phyloP scores from a whole-genome alignment of 2,113 vertebrate genomes.

The Peromyscus leucopus region DNA sequence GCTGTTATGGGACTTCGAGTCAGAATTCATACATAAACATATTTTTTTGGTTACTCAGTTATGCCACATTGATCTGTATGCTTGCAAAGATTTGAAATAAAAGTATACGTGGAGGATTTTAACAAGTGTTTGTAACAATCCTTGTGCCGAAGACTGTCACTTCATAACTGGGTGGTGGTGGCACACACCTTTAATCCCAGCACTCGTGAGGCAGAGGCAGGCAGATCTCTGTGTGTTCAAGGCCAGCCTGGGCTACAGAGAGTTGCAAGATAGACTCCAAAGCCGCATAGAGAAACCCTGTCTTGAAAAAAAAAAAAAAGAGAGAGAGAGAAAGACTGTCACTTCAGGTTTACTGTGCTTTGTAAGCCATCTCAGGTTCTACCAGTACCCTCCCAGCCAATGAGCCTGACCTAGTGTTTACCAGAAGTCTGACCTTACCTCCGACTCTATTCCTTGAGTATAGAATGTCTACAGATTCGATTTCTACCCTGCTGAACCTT shows the following conservation, averaged over 20 bases:
- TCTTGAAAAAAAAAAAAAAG: no score
- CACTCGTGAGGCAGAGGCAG: no score
- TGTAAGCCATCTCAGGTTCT: not conserved
- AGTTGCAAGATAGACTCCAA: no score
- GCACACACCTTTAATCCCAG: no score
- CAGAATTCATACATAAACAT: constrained; percentile 33
- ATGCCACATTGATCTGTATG: not conserved
- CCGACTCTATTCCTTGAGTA: not conserved
- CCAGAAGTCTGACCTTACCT: not conserved
- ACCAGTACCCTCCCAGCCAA: not conserved
- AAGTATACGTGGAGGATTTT: not conserved
- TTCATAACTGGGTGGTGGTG: no score
- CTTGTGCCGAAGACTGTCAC: not conserved
- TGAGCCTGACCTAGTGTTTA: not conserved
- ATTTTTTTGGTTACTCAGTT: constrained; percentile 29
- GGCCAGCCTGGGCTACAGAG: no score
- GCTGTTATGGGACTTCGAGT: not conserved
- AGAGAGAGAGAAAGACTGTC: no score
- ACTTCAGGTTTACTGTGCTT: not conserved
- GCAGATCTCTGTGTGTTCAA: no score
- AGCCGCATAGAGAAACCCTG: no score
- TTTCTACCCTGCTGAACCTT: not conserved
- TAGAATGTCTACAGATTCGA: not conserved
- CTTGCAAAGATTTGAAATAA: constrained; percentile 28
- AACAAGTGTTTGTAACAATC: not conserved